These are phyloP conservation scores for Planiliza haematocheilus DNA, from an alignment of 2,113 vertebrate species.

Conservation along the genomic window DNA sequence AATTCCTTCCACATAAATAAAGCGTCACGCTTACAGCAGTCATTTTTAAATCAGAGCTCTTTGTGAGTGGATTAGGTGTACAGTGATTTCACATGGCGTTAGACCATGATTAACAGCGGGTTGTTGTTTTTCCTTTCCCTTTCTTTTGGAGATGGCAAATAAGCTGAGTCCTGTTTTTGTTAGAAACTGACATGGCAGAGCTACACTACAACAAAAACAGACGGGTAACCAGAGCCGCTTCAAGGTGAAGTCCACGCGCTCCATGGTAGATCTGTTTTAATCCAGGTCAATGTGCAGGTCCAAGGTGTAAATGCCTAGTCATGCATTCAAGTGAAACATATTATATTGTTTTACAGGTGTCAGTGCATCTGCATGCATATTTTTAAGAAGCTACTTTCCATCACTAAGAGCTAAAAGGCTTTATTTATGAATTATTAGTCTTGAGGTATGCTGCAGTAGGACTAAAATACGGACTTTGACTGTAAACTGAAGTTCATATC, in stretches of 20 bases:
- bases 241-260: too few species aligned
- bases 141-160: slow-evolving; percentile 22
- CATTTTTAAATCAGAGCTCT: slow-evolving; percentile 66
- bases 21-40: slow-evolving; percentile 48
- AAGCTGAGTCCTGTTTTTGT: slow-evolving; percentile 1
- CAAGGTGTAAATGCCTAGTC: background rate
- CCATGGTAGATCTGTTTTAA: too few species aligned
- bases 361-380: background rate
- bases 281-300: background rate
- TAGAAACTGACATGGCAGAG: slow-evolving; percentile 7
- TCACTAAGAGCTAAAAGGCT: too few species aligned
- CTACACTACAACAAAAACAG: background rate
- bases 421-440: too few species aligned
- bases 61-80: slow-evolving; percentile 63
- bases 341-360: background rate
- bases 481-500: too few species aligned
- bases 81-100: slow-evolving; percentile 58
- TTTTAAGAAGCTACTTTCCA: too few species aligned
- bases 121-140: slow-evolving; percentile 34
- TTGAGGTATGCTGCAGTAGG: too few species aligned
- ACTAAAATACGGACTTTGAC: too few species aligned
- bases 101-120: slow-evolving; percentile 46
- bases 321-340: background rate
- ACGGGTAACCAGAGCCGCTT: background rate
- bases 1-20: slow-evolving; percentile 55